phyloP scores from a whole-genome alignment of 1,140 invertebrate species.

The Brachionus plicatilis region DNA sequence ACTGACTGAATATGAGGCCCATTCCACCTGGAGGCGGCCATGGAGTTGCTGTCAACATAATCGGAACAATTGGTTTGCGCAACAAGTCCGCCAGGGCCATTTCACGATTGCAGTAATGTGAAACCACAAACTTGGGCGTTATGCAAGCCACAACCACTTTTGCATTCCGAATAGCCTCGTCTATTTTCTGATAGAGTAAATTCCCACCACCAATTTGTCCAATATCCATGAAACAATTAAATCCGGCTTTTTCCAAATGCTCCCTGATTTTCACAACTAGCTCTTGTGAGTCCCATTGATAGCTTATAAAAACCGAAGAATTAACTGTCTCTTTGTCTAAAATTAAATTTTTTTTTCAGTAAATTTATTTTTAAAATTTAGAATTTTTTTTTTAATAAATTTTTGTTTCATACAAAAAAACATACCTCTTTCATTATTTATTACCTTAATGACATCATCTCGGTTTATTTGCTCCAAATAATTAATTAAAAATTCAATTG shows the following conservation, averaged over 20 bases:
- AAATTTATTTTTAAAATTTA: too few species aligned
- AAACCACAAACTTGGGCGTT: slow-evolving; percentile 56
- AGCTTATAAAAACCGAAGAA: slow-evolving; percentile 57
- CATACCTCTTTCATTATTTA: slow-evolving; percentile 51
- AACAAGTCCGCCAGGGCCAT: slow-evolving; percentile 56
- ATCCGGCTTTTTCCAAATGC: slow-evolving; percentile 53
- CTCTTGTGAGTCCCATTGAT: slow-evolving; percentile 57
- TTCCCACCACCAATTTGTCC: slow-evolving; percentile 58
- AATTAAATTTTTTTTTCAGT: slow-evolving; percentile 18
- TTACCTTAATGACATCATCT: slow-evolving; percentile 54
- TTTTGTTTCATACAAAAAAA: background rate
- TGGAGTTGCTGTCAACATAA: slow-evolving; percentile 52
- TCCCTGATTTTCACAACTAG: slow-evolving; percentile 50
- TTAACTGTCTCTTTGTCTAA: slow-evolving; percentile 49
- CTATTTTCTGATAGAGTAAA: slow-evolving; percentile 55
- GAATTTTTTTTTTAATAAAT: background rate
- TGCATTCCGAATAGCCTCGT: slow-evolving; percentile 53
- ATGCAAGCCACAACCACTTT: slow-evolving; percentile 55
- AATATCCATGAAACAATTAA: slow-evolving; percentile 58
- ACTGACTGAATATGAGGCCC: slow-evolving; percentile 55
- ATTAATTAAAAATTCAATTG: slow-evolving; percentile 55
- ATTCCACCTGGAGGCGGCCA: slow-evolving; percentile 59
- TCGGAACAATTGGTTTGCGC: slow-evolving; percentile 56
- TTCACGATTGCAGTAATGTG: slow-evolving; percentile 56
- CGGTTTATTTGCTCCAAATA: slow-evolving; percentile 54